Conservation (phyloP, 2,797 vertebrate genomes). For the Betta splendens region DNA sequence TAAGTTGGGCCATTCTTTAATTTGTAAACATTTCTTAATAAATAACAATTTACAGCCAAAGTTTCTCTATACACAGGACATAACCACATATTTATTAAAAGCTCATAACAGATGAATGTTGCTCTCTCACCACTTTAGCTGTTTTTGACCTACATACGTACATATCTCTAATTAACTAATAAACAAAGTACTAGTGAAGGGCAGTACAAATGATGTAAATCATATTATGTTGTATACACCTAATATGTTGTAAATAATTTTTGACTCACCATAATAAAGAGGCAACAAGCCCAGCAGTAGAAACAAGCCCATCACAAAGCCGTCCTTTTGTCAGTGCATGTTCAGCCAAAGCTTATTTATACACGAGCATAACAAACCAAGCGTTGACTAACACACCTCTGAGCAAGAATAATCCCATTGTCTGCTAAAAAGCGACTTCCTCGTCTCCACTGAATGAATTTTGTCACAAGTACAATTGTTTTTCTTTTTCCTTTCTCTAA, state of each 20-base stretch:
- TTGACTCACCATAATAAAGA: conserved; percentile 43
- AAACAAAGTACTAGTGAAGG: too few species aligned
- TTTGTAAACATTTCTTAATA: too few species aligned
- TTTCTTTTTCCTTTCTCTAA: background rate
- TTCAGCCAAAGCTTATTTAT: conserved; percentile 2
- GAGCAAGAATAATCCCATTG: conserved; percentile 19
- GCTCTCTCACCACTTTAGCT: too few species aligned
- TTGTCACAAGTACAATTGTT: conserved; percentile 19
- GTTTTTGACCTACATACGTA: too few species aligned
- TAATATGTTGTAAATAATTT: background rate
- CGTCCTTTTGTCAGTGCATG: conserved; percentile 34
- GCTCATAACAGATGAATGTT: too few species aligned
- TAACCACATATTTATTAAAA: too few species aligned
- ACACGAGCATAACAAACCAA: background rate
- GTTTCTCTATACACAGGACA: too few species aligned
- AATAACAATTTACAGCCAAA: too few species aligned
- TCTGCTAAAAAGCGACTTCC: conserved; percentile 2
- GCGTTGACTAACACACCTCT: background rate
- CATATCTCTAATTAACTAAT: too few species aligned
- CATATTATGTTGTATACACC: too few species aligned
- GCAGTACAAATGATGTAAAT: too few species aligned
- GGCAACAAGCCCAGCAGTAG: conserved; percentile 22
- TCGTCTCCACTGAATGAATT: background rate
- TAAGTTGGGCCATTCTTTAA: too few species aligned
- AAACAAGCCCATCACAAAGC: background rate